These are phyloP conservation scores for Oreochromis grahami DNA, from an alignment of 2,797 vertebrate genomes.

Conservation along the genomic window DNA sequence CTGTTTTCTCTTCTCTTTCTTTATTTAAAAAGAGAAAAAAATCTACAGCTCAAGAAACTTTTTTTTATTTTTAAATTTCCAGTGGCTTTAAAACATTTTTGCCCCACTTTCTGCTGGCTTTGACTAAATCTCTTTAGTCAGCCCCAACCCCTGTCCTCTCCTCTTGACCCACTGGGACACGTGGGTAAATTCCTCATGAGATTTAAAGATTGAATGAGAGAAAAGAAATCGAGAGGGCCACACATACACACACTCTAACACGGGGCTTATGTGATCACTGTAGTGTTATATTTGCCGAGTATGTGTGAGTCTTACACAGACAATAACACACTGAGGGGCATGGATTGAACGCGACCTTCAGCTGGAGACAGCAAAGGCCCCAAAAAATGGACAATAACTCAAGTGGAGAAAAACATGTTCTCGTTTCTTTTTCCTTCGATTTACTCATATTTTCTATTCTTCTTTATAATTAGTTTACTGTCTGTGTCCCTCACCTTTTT, in stretches of 20 bases:
- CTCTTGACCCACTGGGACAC: slow-evolving; percentile 15
- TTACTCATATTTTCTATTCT: not conserved
- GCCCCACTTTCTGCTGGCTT: not conserved
- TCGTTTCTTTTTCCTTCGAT: not conserved
- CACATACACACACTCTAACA: not conserved
- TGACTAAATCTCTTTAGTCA: not conserved
- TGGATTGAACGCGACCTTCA: not conserved
- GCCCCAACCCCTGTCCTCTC: not conserved
- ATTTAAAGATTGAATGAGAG: slow-evolving; percentile 43
- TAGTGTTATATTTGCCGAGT: not conserved
- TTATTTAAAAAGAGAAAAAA: not conserved
- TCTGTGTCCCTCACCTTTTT: not conserved
- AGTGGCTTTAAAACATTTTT: not conserved
- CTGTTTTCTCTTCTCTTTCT: not conserved
- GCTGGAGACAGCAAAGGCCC: not conserved
- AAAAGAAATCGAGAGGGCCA: slow-evolving; percentile 9
- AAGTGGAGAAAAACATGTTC: not conserved
- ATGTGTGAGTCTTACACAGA: not conserved
- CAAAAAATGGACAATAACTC: not conserved
- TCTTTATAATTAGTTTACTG: not conserved
- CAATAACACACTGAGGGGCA: not conserved
- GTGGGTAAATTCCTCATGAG: slow-evolving; percentile 52
- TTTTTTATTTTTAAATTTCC: not conserved
- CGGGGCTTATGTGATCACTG: not conserved
- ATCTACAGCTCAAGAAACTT: not conserved